Conservation (phyloP, 1,140 invertebrate genomes). For the Eurosta solidaginis region DNA sequence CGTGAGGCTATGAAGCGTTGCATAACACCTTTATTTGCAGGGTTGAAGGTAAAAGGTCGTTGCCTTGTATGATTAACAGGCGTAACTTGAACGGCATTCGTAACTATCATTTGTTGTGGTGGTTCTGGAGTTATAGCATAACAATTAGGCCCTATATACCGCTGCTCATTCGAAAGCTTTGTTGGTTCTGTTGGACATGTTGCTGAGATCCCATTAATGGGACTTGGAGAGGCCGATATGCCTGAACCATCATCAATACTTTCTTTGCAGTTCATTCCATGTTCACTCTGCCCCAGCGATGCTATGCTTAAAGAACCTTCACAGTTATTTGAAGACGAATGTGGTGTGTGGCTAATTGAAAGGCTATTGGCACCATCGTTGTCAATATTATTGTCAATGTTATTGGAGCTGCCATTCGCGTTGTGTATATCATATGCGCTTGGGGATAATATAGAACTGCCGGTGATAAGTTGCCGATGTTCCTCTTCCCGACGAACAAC, state of each 20-base stretch:
- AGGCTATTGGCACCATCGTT: conserved; percentile 30
- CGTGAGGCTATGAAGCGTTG: conserved; percentile 76
- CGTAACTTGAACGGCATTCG: conserved; percentile 65
- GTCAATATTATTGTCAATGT: conserved; percentile 18
- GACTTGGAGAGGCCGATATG: conserved; percentile 54
- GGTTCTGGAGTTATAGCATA: conserved; percentile 60
- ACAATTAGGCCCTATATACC: conserved; percentile 57
- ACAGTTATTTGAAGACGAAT: background rate
- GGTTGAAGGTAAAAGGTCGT: conserved; percentile 65
- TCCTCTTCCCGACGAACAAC: conserved; percentile 71
- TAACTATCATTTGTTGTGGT: conserved; percentile 62
- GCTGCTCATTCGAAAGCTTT: conserved; percentile 38
- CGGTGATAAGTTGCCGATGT: conserved; percentile 65
- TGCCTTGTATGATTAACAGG: conserved; percentile 63
- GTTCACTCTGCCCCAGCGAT: conserved; percentile 41
- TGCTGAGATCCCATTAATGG: conserved; percentile 37
- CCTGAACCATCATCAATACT: conserved; percentile 56
- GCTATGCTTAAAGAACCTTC: conserved; percentile 38
- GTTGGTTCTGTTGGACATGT: conserved; percentile 35
- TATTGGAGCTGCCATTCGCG: conserved; percentile 6
- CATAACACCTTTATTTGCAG: conserved; percentile 74
- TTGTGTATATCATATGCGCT: background rate
- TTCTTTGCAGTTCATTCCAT: conserved; percentile 54
- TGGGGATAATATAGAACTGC: conserved; percentile 45
- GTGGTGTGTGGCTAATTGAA: conserved; percentile 30